These are phyloP conservation scores for Galbula dea DNA, from an alignment of 2,113 vertebrate genomes.

Conservation along the genomic window DNA sequence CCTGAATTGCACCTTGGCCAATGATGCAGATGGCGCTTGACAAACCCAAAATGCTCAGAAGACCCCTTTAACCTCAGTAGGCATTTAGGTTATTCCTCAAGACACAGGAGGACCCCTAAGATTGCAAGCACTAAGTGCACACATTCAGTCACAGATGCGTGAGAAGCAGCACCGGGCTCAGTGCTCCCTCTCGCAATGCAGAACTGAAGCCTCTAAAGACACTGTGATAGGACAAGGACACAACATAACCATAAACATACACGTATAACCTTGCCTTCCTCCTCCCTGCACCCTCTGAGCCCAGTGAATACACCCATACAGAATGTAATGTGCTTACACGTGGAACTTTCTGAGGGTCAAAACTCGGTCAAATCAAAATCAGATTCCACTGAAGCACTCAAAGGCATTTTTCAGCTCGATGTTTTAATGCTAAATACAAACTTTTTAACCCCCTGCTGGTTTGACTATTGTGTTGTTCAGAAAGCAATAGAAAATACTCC, in stretches of 20 bases:
- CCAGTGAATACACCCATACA: neutral
- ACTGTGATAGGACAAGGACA: neutral
- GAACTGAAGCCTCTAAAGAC: neutral
- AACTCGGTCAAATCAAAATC: slow-evolving; percentile 36
- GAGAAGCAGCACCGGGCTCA: neutral
- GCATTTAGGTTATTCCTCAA: neutral
- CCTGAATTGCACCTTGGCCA: neutral
- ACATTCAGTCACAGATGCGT: neutral
- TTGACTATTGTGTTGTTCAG: neutral
- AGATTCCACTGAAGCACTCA: slow-evolving; percentile 13
- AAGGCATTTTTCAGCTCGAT: slow-evolving; percentile 36
- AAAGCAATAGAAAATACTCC: neutral
- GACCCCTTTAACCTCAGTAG: neutral
- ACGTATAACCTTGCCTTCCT: neutral
- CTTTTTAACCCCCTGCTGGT: slow-evolving; percentile 11
- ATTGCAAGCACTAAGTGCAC: neutral
- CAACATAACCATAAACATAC: neutral
- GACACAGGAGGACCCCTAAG: neutral
- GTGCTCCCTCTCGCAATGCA: neutral
- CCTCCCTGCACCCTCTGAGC: neutral
- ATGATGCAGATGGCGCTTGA: neutral
- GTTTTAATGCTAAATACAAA: slow-evolving; percentile 30
- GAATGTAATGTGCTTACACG: neutral
- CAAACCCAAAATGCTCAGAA: neutral
- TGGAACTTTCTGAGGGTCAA: slow-evolving; percentile 44